Evolutionary conservation across 2,797 vertebrate species (phyloP).

Genomic region (Tympanoctomys barrerae): DNA sequence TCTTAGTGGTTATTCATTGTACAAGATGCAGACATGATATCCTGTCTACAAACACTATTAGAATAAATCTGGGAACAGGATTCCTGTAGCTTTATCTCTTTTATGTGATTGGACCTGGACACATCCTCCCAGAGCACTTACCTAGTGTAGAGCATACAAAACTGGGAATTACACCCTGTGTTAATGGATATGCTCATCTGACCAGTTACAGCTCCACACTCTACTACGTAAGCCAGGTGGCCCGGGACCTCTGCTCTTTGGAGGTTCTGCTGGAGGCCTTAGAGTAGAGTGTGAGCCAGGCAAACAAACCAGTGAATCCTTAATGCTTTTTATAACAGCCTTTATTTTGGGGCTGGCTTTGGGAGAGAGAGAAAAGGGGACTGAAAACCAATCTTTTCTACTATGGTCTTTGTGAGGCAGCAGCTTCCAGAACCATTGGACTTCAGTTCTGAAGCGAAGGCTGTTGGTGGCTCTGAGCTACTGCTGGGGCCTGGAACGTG

Average conservation of each 20-base stretch:
- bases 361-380: not conserved
- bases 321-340: not conserved
- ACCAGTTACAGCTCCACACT: not conserved
- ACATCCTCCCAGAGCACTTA: not conserved
- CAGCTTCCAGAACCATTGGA: not conserved
- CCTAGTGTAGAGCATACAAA: not conserved
- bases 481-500: conserved; percentile 53
- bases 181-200: not conserved
- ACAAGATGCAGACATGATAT: no score
- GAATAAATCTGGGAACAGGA: not conserved
- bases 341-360: not conserved
- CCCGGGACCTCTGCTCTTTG: not conserved
- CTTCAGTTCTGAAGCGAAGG: not conserved
- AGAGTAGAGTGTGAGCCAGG: not conserved
- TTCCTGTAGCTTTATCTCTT: not conserved
- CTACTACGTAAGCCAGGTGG: no score
- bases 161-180: not conserved
- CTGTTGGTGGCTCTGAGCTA: not conserved
- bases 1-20: no score
- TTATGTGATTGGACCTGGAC: not conserved
- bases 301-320: not conserved
- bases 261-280: not conserved
- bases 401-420: not conserved
- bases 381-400: not conserved
- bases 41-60: no score